Base-by-base conservation (phyloP, 2,888 invertebrate species). In the Aromia moschata region DNA sequence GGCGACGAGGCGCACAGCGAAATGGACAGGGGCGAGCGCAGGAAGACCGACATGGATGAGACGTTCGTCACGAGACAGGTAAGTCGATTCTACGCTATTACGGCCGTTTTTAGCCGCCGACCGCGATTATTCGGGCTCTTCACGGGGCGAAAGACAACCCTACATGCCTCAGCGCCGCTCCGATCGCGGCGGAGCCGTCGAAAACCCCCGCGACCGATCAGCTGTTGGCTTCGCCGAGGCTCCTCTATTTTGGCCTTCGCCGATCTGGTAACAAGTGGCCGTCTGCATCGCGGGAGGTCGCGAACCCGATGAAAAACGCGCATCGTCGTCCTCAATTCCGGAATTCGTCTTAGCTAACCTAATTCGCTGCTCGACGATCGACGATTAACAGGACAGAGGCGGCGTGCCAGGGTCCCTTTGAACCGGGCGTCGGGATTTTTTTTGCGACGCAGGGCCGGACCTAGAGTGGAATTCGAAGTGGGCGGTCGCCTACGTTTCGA, bases 41-140 rank as follows among this genome's bases (percentile, higher is more conserved):
- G 82, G 80, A 81, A 83, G 78, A 80, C 81, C 80, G 87, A 86
- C 81, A 85, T 85, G 85, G 86, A 87, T 82, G 87, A 87, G 79
- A 83, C 83, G 76, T 84, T 86, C 82, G 85, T 85, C 77, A 85
- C 86, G 69, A 86, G 85, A 84, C 87, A 87, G 86, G 87, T 87
- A 84, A 83, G 76, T 64, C 31, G 15, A 41, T 31, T 17, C n/a
- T n/a, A n/a, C 25, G 54, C 11, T 2, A 33, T 33, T 33, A 33
- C 33, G 3, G 11, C 10, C 33, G 3, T 11, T 33, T 33, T n/a
- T n/a, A n/a, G n/a, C n/a, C n/a, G 33, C 33, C 5, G n/a, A 10
- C 33, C 11, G 7, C 5, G 2, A 10, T 12, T 5, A 15, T 15
- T 33, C 15, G 30, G 15, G 5, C 4, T 47, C 30, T 47, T 33